Conservation (phyloP, 2,113 vertebrate species). For the Sminthopsis crassicaudata region DNA sequence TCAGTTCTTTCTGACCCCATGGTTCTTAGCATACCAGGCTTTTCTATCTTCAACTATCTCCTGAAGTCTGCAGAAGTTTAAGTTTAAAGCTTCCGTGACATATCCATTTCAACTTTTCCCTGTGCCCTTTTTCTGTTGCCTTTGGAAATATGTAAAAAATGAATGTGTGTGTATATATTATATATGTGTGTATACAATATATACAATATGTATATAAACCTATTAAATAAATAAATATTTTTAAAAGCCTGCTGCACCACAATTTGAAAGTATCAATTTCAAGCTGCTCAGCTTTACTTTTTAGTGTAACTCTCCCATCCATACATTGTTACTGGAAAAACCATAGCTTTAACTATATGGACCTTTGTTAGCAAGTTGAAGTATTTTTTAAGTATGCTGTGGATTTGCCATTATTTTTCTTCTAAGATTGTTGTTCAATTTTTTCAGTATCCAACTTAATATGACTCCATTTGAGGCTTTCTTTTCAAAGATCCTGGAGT, state of each 20-base stretch:
- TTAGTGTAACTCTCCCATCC: neutral
- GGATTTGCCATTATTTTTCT: neutral
- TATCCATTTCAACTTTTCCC: neutral
- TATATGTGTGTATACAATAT: too few relatives aligned
- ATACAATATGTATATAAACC: too few relatives aligned
- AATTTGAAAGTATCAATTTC: neutral
- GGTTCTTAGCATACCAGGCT: too few relatives aligned
- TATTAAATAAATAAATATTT: too few relatives aligned
- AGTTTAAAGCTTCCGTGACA: neutral
- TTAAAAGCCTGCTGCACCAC: neutral
- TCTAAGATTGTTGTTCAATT: neutral
- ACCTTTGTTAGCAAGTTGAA: neutral
- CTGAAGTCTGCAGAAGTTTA: neutral
- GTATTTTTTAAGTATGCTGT: neutral
- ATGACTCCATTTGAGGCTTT: neutral
- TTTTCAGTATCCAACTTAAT: neutral
- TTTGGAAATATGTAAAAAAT: too few relatives aligned
- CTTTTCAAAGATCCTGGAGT: neutral
- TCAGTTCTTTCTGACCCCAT: too few relatives aligned
- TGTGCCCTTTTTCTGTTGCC: neutral
- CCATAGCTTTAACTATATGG: neutral
- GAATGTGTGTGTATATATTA: too few relatives aligned
- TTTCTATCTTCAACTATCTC: too few relatives aligned
- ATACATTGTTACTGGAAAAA: neutral
- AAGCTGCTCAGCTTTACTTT: neutral